Conservation (phyloP, 2,888 invertebrate species). For the Stenotaenia linearis region DNA sequence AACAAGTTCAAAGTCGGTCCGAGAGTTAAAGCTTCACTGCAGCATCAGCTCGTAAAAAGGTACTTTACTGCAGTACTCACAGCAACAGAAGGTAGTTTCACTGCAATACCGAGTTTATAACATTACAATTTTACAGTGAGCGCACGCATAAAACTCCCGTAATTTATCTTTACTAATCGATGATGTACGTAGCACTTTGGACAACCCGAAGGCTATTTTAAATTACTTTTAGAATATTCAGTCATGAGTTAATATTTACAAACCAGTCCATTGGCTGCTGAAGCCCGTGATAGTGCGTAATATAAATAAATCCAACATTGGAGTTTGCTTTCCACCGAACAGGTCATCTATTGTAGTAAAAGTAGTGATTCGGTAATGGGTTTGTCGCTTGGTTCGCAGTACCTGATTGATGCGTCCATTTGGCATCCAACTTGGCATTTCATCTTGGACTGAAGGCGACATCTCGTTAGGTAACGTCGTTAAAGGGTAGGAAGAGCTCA, state of each 20-base stretch:
- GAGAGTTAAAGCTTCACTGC: too few relatives aligned
- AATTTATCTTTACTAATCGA: too few relatives aligned
- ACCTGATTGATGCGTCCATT: constrained; percentile 7
- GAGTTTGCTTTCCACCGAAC: neutral
- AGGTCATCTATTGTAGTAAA: neutral
- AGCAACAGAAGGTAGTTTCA: too few relatives aligned
- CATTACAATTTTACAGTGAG: too few relatives aligned
- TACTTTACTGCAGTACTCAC: too few relatives aligned
- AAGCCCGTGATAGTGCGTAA: neutral
- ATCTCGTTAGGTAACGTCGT: neutral
- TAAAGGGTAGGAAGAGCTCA: neutral
- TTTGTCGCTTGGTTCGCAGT: neutral
- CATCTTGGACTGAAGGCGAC: neutral
- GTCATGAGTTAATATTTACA: neutral
- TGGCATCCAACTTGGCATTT: neutral
- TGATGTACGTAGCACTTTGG: too few relatives aligned
- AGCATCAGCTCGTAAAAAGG: too few relatives aligned
- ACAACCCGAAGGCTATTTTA: too few relatives aligned
- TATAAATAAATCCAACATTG: neutral
- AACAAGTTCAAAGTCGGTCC: too few relatives aligned
- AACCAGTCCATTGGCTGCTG: neutral
- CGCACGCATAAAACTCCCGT: too few relatives aligned
- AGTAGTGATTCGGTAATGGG: neutral
- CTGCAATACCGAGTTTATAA: too few relatives aligned
- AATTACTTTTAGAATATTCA: too few relatives aligned